Percentiles rank a stretch among this genome's conserved stretches.
These are phyloP conservation scores for Bergia sp. DNA, from an alignment of 92 coral and sea anemone genomes.

Conservation along the genomic window DNA sequence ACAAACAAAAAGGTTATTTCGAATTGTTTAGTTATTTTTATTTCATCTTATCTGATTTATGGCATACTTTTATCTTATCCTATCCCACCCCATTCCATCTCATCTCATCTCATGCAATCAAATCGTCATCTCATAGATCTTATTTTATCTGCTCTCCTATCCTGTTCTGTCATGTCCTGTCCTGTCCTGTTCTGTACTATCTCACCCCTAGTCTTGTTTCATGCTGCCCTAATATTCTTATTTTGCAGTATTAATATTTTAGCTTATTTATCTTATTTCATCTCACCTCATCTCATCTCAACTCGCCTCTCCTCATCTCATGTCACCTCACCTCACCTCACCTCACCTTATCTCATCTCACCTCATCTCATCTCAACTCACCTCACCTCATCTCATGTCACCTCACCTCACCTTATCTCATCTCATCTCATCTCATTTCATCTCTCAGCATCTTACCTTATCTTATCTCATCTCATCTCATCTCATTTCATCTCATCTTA, in stretches of 20 bases:
- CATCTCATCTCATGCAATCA: background rate
- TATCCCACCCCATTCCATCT: background rate
- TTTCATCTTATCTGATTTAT: background rate
- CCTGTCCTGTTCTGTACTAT: background rate
- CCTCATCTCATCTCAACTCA: background rate
- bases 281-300: background rate
- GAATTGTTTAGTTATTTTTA: background rate
- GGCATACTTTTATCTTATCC: background rate
- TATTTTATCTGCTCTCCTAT: background rate
- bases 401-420: background rate
- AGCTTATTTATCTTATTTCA: background rate
- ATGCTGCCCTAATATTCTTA: background rate
- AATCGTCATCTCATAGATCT: background rate
- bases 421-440: background rate
- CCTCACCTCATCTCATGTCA: too few relatives aligned
- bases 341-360: too few relatives aligned
- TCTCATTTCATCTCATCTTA: background rate
- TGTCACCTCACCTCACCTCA: too few relatives aligned
- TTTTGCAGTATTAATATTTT: background rate
- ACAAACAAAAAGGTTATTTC: background rate
- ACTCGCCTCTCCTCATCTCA: too few relatives aligned
- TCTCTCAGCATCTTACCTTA: background rate
- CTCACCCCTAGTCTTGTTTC: background rate
- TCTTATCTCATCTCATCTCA: background rate
- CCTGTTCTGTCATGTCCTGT: background rate